Percentiles rank a stretch among this genome's conserved stretches.
phyloP scores from a whole-genome alignment of 1,140 invertebrate species.

The Lordiphosa mommai region DNA sequence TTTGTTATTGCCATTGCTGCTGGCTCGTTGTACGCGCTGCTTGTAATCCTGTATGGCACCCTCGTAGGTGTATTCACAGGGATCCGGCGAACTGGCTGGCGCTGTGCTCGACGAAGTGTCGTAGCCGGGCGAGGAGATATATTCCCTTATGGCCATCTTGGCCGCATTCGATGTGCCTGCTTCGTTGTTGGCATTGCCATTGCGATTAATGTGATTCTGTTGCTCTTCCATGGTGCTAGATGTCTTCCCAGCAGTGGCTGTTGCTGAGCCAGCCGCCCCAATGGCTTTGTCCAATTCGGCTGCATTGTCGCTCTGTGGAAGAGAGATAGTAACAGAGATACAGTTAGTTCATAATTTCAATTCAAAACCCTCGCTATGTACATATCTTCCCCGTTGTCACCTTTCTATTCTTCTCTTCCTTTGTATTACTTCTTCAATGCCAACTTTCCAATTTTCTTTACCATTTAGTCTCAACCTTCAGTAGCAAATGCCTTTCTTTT shows the following conservation, averaged over 20 bases:
- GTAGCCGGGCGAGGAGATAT: slow-evolving; percentile 76
- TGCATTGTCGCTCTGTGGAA: slow-evolving; percentile 64
- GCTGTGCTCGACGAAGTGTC: slow-evolving; percentile 74
- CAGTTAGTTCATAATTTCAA: too few relatives aligned
- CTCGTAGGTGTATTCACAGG: slow-evolving; percentile 90
- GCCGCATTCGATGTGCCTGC: slow-evolving; percentile 22
- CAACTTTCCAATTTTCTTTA: too few relatives aligned
- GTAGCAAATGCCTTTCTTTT: too few relatives aligned
- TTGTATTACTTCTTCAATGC: too few relatives aligned
- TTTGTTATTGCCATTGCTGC: slow-evolving; percentile 40
- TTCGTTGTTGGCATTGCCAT: slow-evolving; percentile 34
- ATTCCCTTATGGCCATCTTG: slow-evolving; percentile 46
- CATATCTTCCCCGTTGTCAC: too few relatives aligned
- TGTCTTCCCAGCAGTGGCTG: background rate
- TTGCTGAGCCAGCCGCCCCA: slow-evolving; percentile 25
- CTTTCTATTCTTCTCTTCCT: too few relatives aligned
- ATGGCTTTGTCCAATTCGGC: slow-evolving; percentile 65
- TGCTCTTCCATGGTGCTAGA: slow-evolving; percentile 37
- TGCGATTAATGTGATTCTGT: slow-evolving; percentile 63
- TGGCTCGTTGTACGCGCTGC: slow-evolving; percentile 84
- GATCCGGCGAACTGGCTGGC: slow-evolving; percentile 73
- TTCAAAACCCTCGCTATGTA: too few relatives aligned
- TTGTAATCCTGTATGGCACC: slow-evolving; percentile 92
- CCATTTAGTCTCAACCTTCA: too few relatives aligned
- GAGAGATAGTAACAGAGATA: background rate